These are phyloP conservation scores for Cephalopachus bancanus DNA, from an alignment of 2,797 vertebrate species.

Conservation along the genomic window DNA sequence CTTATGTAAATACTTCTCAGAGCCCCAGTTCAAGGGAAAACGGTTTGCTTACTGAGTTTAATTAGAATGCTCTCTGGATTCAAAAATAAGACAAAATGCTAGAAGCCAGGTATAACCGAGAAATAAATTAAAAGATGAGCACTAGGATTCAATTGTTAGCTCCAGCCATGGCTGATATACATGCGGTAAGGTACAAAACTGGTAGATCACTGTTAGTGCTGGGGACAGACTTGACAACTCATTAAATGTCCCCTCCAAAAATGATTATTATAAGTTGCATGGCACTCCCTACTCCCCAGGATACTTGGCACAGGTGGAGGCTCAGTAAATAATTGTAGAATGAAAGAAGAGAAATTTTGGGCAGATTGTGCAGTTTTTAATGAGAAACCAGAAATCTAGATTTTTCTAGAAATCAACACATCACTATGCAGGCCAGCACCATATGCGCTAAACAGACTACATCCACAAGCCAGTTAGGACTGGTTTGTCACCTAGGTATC, in stretches of 20 bases:
- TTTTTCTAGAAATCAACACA: no score
- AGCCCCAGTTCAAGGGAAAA: constrained; percentile 53
- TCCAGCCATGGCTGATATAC: not conserved
- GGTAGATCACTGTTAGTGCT: not conserved
- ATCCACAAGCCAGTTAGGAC: no score
- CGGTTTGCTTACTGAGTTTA: constrained; percentile 65
- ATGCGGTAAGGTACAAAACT: not conserved
- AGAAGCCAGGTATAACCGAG: not conserved
- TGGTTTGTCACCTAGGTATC: not conserved
- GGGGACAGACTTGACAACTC: not conserved
- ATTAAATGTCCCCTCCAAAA: not conserved
- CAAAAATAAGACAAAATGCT: constrained; percentile 49
- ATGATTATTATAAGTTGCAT: fast-evolving
- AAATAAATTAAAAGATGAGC: not conserved
- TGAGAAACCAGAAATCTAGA: no score
- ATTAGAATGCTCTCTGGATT: constrained; percentile 73
- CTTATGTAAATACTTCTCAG: constrained; percentile 78
- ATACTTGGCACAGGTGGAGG: no score
- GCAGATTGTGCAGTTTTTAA: no score
- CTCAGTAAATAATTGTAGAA: no score
- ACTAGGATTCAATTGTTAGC: not conserved
- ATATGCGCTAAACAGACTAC: no score
- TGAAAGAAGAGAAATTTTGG: no score
- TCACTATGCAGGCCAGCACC: no score
- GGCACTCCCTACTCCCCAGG: no score